A percentile compares a stretch with the other conserved stretches of the same genome.
Evolutionary conservation across 1,140 invertebrate species (phyloP).

Genomic region (Trichonephila clavipes): DNA sequence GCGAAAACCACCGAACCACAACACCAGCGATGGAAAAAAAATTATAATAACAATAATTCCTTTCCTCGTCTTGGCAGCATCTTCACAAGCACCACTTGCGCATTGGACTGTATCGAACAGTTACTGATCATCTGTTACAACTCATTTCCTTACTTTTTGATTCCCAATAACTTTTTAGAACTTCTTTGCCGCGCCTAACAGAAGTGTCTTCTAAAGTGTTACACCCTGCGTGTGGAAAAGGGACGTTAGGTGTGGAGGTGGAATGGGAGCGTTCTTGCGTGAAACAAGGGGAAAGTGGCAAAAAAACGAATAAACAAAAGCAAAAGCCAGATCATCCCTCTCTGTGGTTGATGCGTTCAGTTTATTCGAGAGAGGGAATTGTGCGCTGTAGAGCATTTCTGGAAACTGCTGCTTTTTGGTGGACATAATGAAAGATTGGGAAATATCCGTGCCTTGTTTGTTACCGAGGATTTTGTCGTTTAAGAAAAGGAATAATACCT

Average conservation of each 20-base stretch:
- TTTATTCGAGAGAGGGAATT: not conserved
- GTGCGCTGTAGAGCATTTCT: not conserved
- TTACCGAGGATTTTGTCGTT: constrained; percentile 44
- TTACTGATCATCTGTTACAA: constrained; percentile 56
- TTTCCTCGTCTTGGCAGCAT: not conserved
- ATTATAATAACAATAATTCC: not conserved
- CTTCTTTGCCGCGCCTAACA: not conserved
- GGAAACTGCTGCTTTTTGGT: not conserved
- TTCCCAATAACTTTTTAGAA: constrained; percentile 7
- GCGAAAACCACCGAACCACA: no score
- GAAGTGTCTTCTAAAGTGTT: not conserved
- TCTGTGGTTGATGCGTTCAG: not conserved
- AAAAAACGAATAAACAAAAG: constrained; percentile 47
- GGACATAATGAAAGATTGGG: constrained; percentile 66
- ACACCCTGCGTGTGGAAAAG: not conserved
- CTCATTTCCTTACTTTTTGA: constrained; percentile 64
- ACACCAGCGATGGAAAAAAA: no score
- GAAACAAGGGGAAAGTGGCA: constrained; percentile 36
- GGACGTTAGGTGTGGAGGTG: not conserved
- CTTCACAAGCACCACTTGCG: constrained; percentile 48
- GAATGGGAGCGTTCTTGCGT: constrained; percentile 32
- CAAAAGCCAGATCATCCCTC: not conserved
- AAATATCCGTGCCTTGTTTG: constrained; percentile 55
- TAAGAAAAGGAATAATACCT: constrained; percentile 50
- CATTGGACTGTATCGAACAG: constrained; percentile 58